Conservation (phyloP, 2,797 vertebrate genomes). For the Sebastes iracundus region DNA sequence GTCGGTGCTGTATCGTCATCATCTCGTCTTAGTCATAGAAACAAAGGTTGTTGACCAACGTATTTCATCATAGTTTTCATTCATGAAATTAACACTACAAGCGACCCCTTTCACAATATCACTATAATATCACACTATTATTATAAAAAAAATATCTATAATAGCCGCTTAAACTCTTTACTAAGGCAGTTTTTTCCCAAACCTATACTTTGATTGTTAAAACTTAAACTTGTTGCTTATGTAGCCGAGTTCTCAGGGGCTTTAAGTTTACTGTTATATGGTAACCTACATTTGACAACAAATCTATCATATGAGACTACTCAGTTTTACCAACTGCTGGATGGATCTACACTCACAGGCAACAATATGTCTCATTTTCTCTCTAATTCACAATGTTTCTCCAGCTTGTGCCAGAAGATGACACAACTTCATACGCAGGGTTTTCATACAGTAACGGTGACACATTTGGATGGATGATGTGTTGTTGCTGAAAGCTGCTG, state of each 20-base stretch:
- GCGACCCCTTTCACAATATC: not conserved
- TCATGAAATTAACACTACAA: too few species aligned
- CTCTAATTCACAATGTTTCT: not conserved
- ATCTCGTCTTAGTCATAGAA: too few species aligned
- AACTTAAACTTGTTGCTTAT: not conserved
- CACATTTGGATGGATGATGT: not conserved
- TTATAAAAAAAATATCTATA: not conserved
- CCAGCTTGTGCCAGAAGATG: not conserved
- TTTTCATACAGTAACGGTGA: not conserved
- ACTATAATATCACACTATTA: not conserved
- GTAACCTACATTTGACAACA: not conserved
- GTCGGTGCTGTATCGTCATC: accelerated
- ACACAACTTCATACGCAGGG: not conserved
- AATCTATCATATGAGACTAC: not conserved
- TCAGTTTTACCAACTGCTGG: not conserved
- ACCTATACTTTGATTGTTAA: too few species aligned
- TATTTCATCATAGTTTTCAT: too few species aligned
- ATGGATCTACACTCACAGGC: not conserved
- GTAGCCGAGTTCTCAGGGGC: not conserved
- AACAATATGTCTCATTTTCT: not conserved
- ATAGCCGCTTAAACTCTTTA: not conserved
- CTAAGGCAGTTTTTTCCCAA: not conserved
- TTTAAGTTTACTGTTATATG: not conserved
- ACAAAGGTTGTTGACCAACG: too few species aligned
- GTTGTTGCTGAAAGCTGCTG: constrained; percentile 1